Evolutionary conservation across 2,113 vertebrate genomes (phyloP).

Genomic region (Muntiacus reevesi): DNA sequence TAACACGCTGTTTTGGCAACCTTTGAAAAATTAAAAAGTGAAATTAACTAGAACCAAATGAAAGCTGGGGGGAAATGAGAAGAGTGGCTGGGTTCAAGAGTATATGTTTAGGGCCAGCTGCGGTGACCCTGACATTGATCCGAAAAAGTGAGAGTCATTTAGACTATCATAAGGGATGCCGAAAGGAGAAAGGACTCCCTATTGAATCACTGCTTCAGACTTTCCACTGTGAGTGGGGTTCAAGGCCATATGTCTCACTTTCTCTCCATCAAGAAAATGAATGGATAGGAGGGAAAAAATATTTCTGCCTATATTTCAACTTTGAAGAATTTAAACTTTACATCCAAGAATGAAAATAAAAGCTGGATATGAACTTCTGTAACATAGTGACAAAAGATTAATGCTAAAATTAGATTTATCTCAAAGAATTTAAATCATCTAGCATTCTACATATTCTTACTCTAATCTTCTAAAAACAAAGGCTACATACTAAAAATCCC

Average conservation of each 20-base stretch:
- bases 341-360: slow-evolving; percentile 40
- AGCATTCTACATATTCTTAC: not conserved
- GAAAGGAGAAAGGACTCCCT: not conserved
- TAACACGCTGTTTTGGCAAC: not conserved
- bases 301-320: not conserved
- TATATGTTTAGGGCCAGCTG: slow-evolving; percentile 2
- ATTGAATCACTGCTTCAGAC: not conserved
- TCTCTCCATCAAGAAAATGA: not conserved
- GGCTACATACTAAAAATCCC: not conserved
- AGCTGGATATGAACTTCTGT: slow-evolving; percentile 4
- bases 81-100: not conserved
- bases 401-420: not conserved
- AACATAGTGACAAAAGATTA: not conserved
- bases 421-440: not conserved
- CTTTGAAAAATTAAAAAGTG: slow-evolving; percentile 23
- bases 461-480: not conserved
- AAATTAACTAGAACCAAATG: slow-evolving; percentile 25
- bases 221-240: not conserved
- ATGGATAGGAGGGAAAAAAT: not conserved
- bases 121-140: not conserved
- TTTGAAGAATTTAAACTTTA: slow-evolving; percentile 15
- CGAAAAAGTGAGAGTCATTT: not conserved
- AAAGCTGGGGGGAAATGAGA: not conserved
- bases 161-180: not conserved
- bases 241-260: not conserved